A percentile compares a stretch with the other conserved stretches of the same genome.
These are phyloP conservation scores for Nettapus auritus DNA, from an alignment of 2,113 vertebrate species.

Conservation along the genomic window DNA sequence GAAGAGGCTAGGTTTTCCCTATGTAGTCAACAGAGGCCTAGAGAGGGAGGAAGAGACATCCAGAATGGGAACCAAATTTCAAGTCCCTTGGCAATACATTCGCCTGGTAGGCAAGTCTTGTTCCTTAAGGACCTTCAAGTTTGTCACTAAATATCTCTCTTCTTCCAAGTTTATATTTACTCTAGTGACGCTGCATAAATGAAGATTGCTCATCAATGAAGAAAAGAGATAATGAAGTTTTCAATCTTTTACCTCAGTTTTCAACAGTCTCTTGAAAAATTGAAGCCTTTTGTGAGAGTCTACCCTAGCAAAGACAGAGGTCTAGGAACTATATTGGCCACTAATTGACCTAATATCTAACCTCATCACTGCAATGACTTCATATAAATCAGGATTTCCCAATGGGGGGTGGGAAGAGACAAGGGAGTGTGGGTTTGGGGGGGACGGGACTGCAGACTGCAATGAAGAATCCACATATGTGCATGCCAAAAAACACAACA, in stretches of 20 bases:
- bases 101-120: not conserved
- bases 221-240: not conserved
- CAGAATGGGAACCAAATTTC: not conserved
- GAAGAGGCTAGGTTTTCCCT: not conserved
- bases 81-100: not conserved
- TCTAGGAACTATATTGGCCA: not conserved
- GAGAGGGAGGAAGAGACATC: not conserved
- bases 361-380: not conserved
- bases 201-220: not conserved
- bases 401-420: not conserved
- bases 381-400: not conserved
- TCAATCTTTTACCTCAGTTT: not conserved
- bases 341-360: not conserved
- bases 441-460: not conserved
- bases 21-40: not conserved
- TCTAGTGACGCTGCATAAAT: not conserved
- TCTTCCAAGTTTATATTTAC: not conserved
- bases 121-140: not conserved
- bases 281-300: not conserved
- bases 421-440: not conserved
- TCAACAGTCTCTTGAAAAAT: not conserved
- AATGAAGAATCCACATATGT: not conserved
- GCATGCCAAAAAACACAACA: not conserved
- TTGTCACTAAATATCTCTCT: not conserved
- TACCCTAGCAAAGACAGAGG: accelerated